Evolutionary conservation across 2,888 invertebrate genomes (phyloP).

Genomic region (Isoperla grammatica): DNA sequence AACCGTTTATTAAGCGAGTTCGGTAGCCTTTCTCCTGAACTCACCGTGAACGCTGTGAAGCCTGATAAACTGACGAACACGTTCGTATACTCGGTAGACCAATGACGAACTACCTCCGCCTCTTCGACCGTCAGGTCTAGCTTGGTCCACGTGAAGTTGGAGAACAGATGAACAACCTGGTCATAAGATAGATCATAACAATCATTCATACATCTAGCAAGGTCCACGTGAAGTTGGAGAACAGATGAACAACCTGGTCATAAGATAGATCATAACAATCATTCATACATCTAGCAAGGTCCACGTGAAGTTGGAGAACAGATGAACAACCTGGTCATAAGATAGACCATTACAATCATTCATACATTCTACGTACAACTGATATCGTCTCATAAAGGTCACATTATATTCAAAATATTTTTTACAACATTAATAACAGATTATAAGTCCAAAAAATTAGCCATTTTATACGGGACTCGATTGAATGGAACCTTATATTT

Average conservation of each 20-base stretch:
- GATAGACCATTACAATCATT: background rate
- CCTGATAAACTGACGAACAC: constrained; percentile 80
- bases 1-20: no score
- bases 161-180: constrained; percentile 75
- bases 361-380: no score
- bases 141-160: constrained; percentile 94
- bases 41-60: constrained; percentile 81
- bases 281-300: constrained; percentile 57
- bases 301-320: constrained; percentile 98
- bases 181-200: background rate
- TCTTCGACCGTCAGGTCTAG: constrained; percentile 74
- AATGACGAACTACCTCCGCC: constrained; percentile 75
- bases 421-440: no score
- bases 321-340: constrained; percentile 56
- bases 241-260: constrained; percentile 66
- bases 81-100: constrained; percentile 77
- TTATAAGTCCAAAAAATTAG: no score
- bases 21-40: no score
- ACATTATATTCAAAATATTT: no score
- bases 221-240: constrained; percentile 96
- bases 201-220: constrained; percentile 51
- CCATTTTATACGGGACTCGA: no score
- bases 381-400: no score
- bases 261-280: background rate
- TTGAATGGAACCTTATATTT: no score